A percentile compares a stretch with the other conserved stretches of the same genome.
phyloP scores from a whole-genome alignment of 2,888 invertebrate genomes.

The Campoplex capitator region DNA sequence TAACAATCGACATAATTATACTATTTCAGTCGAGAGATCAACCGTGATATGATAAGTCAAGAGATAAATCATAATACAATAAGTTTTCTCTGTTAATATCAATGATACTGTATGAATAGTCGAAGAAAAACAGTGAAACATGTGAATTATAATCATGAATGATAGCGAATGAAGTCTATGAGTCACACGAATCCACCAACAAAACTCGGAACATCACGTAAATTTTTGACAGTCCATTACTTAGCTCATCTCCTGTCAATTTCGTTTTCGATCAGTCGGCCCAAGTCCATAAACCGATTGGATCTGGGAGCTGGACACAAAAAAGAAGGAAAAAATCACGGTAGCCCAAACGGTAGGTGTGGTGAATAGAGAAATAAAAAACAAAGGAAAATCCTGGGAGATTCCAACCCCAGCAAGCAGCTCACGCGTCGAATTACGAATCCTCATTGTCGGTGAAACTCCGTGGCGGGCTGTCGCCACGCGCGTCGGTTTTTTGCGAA shows the following conservation, averaged over 20 bases:
- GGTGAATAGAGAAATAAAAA: conserved; percentile 44
- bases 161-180: background rate
- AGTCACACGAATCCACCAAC: background rate
- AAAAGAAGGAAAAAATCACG: conserved; percentile 37
- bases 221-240: background rate
- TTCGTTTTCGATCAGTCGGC: conserved; percentile 8
- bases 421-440: conserved; percentile 74
- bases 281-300: conserved; percentile 28
- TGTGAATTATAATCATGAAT: background rate
- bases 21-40: no score
- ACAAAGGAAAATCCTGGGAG: conserved; percentile 37
- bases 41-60: no score
- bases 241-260: conserved; percentile 24
- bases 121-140: background rate
- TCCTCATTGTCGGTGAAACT: conserved; percentile 72
- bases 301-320: conserved; percentile 13
- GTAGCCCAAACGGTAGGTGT: conserved; percentile 37
- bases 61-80: background rate
- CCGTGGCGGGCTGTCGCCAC: conserved; percentile 73
- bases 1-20: no score
- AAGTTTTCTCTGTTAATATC: background rate
- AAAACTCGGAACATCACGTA: background rate
- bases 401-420: conserved; percentile 70
- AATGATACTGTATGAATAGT: background rate
- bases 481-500: conserved; percentile 71